Evolutionary conservation across 2,888 invertebrate genomes (phyloP).

Genomic region (Cacoxenus indagator): DNA sequence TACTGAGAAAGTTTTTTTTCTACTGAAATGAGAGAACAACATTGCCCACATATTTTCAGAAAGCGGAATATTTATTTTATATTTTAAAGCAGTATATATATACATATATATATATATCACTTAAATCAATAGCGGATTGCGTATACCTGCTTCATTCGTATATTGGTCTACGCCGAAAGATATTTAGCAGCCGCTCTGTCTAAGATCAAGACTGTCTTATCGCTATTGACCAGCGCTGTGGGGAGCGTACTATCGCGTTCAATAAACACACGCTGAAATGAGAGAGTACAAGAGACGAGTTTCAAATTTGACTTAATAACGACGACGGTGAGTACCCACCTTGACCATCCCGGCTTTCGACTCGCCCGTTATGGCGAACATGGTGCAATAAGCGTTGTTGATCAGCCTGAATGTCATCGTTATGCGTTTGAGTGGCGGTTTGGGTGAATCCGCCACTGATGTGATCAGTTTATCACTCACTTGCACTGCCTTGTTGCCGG

Average conservation of each 20-base stretch:
- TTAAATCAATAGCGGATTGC: no score
- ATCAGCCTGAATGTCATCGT: conserved; percentile 93
- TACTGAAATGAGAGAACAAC: no score
- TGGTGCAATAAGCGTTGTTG: conserved; percentile 85
- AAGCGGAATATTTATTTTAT: no score
- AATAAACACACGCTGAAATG: conserved; percentile 81
- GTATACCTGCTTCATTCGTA: no score
- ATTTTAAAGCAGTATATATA: no score
- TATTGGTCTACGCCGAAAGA: not conserved
- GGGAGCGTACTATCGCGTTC: conserved; percentile 82
- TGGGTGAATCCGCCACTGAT: conserved; percentile 92
- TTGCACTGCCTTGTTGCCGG: conserved; percentile 79
- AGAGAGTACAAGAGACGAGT: no score
- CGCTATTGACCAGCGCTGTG: conserved; percentile 79
- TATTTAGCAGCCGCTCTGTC: conserved; percentile 73
- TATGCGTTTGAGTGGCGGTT: conserved; percentile 91
- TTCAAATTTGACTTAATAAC: no score
- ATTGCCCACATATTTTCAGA: no score
- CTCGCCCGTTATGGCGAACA: conserved; percentile 88
- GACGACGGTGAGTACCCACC: no score
- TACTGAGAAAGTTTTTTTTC: no score
- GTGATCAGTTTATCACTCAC: conserved; percentile 81
- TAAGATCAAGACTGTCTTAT: conserved; percentile 78
- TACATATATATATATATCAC: no score
- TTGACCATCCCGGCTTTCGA: conserved; percentile 91